phyloP scores from a whole-genome alignment of 1,140 invertebrate genomes.

The Halesus radiatus region DNA sequence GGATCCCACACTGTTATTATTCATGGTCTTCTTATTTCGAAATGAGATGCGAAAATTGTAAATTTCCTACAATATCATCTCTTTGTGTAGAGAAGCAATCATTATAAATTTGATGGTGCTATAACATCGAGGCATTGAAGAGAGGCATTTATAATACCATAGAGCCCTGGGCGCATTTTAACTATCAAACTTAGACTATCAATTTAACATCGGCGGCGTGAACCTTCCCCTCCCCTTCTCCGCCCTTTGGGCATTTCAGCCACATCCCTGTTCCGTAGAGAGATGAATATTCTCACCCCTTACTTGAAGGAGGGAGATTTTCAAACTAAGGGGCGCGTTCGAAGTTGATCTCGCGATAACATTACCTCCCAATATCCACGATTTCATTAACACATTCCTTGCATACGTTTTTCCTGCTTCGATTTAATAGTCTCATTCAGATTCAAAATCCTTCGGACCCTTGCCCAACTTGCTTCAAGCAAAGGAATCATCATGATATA shows the following conservation, averaged over 20 bases:
- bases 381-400: no score
- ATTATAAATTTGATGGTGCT: conserved; percentile 56
- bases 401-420: no score
- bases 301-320: neutral
- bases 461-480: no score
- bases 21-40: no score
- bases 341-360: no score
- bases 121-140: conserved; percentile 44
- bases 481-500: no score
- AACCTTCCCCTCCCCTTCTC: neutral
- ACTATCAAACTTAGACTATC: conserved; percentile 57
- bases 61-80: conserved; percentile 51
- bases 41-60: conserved; percentile 45
- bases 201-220: conserved; percentile 50
- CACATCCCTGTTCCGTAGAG: conserved; percentile 17
- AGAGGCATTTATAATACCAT: conserved; percentile 55
- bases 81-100: conserved; percentile 56
- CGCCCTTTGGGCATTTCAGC: conserved; percentile 5
- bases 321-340: conserved; percentile 5
- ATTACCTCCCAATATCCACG: no score
- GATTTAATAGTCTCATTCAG: no score
- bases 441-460: no score
- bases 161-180: conserved; percentile 55
- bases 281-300: conserved; percentile 23
- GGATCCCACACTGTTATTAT: no score